Conservation (phyloP, 2,888 invertebrate species). For the Phengaris arion region DNA sequence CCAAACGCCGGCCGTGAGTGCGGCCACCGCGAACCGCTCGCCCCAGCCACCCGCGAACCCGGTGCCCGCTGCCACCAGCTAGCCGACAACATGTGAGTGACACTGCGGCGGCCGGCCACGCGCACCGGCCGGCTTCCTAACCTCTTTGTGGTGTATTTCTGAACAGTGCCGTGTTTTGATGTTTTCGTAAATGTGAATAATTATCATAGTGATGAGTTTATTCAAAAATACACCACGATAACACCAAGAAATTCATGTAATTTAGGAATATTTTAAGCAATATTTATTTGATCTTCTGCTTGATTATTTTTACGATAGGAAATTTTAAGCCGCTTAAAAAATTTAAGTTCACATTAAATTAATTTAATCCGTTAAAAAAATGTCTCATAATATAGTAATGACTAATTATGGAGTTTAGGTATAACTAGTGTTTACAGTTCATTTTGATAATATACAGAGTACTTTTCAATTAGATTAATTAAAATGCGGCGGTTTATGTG, state of each 20-base stretch:
- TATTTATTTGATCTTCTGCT: neutral
- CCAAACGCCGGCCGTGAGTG: conserved; percentile 77
- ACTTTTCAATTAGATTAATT: conserved; percentile 59
- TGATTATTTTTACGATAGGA: neutral
- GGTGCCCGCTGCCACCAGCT: conserved; percentile 37
- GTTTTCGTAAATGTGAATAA: conserved; percentile 37
- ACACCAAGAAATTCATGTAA: conserved; percentile 42
- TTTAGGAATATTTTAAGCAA: conserved; percentile 53
- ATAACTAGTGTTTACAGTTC: neutral
- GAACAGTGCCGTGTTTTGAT: conserved; percentile 47
- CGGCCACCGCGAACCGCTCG: conserved; percentile 72
- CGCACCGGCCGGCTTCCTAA: conserved; percentile 59
- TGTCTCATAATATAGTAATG: neutral
- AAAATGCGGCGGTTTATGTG: conserved; percentile 45
- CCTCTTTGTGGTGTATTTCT: conserved; percentile 60
- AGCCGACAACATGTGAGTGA: conserved; percentile 65
- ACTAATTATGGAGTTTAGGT: neutral
- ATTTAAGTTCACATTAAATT: neutral
- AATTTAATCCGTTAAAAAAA: neutral
- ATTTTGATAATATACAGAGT: neutral
- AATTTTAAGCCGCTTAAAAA: neutral
- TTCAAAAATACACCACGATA: conserved; percentile 49
- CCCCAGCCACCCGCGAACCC: conserved; percentile 52
- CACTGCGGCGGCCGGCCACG: conserved; percentile 43
- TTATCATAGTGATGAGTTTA: conserved; percentile 26